Percentiles rank a stretch among this genome's conserved stretches.
phyloP scores from a whole-genome alignment of 2,113 vertebrate species.

The Potamarius usumacintae region DNA sequence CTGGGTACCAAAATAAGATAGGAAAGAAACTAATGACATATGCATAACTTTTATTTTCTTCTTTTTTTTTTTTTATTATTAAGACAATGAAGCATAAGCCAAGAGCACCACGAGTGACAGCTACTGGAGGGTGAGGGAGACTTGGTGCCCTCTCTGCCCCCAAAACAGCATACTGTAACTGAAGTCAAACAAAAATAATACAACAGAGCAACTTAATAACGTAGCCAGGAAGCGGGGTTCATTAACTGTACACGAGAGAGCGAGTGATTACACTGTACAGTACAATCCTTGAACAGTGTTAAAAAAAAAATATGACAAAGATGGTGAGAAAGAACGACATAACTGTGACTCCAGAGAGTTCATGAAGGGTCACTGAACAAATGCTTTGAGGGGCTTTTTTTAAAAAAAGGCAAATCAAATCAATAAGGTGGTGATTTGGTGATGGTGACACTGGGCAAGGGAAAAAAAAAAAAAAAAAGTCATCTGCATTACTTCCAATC shows the following conservation, averaged over 20 bases:
- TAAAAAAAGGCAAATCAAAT: constrained; percentile 12
- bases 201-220: constrained; percentile 49
- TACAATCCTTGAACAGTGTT: constrained; percentile 43
- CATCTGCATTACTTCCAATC: constrained; percentile 16
- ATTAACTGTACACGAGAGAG: constrained; percentile 46
- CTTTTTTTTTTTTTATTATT: constrained; percentile 30
- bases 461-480: background rate
- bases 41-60: constrained; percentile 43
- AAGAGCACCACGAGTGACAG: constrained; percentile 52
- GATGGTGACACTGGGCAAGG: constrained; percentile 1
- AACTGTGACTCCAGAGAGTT: constrained; percentile 26
- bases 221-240: constrained; percentile 35
- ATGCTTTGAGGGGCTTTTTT: constrained; percentile 27
- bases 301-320: constrained; percentile 25
- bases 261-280: constrained; percentile 46
- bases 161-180: constrained; percentile 48
- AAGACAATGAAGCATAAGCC: constrained; percentile 60
- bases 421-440: constrained; percentile 12
- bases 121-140: constrained; percentile 50
- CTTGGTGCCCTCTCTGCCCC: constrained; percentile 12
- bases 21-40: constrained; percentile 8
- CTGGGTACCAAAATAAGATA: background rate
- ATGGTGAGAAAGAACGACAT: constrained; percentile 32
- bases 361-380: constrained; percentile 28
- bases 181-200: constrained; percentile 50